Evolutionary conservation across 1,140 invertebrate genomes (phyloP), one percentile per base, ranked within the genome.

Genomic region (Drosophila tani): DNA sequence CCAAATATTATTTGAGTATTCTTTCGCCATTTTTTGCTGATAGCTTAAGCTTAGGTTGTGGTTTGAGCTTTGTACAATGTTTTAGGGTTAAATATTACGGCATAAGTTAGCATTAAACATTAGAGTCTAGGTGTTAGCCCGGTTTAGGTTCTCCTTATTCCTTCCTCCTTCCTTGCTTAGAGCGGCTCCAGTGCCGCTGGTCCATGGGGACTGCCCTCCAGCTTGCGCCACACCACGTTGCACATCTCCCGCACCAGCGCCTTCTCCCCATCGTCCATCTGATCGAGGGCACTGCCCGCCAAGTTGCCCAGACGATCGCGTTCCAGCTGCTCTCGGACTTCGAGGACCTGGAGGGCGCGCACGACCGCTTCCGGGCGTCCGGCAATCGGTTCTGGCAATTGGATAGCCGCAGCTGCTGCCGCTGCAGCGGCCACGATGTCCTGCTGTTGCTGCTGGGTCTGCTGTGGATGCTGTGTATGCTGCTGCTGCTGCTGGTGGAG

Each of bases 161-260:
- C 2, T 9, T 38, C 40, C 43, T n/a, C n/a, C n/a, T n/a, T n/a
- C n/a, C 55, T 60, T 59, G 79, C 71, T 82, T 90, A 92, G 58
- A 92, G 83, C 58, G 83, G 87, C 43, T 92, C 91, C 40, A 92
- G 50, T 24, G 82, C 77, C 15, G 81, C 64, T 8, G 77, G 82
- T 32, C 75, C 85, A 46, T 82, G 79, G 24, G 94, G 94, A 35
- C 93, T 93, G 11, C 94, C 94, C 81, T 95, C 94, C 27, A 95
- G 76, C 82, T 95, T 95, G 32, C 94, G 94, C 94, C 94, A 95
- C 17, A 95, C 94, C 17, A 99, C 98, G 94, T 99, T 99, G 93
- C 98, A 99, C 98, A 99, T 99, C 94, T 99, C 98, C 78, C 97
- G 95, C 27, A 99, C 97, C 57, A 99, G 94, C 12, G 98, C 98